Conservation (phyloP, 2,888 invertebrate species). For the Diarsia dahlii region DNA sequence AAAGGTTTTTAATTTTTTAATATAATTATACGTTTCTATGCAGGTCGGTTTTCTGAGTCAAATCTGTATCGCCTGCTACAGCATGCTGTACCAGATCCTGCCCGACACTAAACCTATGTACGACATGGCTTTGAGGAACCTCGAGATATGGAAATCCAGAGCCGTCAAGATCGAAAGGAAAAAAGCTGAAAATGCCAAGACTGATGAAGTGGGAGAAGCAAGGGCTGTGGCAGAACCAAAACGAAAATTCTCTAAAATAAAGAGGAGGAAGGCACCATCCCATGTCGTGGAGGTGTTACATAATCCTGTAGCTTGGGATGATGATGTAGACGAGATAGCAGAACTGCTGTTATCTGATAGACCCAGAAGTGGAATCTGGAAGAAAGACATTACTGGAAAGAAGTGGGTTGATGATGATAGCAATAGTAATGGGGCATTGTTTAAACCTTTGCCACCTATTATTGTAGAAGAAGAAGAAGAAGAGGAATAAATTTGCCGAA, state of each 20-base stretch:
- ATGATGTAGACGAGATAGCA: no score
- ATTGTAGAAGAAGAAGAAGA: no score
- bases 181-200: background rate
- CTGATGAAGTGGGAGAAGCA: constrained; percentile 9
- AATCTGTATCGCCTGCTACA: constrained; percentile 96
- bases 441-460: no score
- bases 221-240: constrained; percentile 7
- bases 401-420: no score
- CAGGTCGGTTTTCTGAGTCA: constrained; percentile 95
- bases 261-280: constrained; percentile 31
- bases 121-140: constrained; percentile 92
- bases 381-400: no score
- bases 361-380: no score
- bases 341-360: no score
- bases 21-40: constrained; percentile 39
- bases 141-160: constrained; percentile 75
- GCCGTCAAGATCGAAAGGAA: constrained; percentile 62
- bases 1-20: background rate
- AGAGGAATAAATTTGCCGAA: no score
- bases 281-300: no score
- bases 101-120: constrained; percentile 93
- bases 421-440: no score
- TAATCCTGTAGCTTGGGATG: no score
- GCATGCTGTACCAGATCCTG: constrained; percentile 92
- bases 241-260: background rate